Base-by-base conservation (phyloP, 2,797 vertebrate species). In the Danio choprae region DNA sequence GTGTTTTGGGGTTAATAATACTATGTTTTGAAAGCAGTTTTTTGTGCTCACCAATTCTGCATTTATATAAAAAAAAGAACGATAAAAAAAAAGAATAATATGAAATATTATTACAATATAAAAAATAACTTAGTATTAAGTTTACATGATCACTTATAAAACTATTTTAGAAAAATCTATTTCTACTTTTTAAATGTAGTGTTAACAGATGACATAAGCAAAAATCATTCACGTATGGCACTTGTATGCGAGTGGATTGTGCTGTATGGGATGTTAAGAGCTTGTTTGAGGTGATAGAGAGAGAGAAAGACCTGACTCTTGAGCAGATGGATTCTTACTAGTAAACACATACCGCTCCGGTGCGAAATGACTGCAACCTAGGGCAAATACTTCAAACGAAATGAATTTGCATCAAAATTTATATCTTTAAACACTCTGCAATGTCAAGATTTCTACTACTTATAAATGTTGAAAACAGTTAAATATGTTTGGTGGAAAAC, bases 321-420 rank as follows among this genome's bases (percentile, higher is more conserved):
- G 74, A 65, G 40, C 41, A 68, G 63, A 58, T 77, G 22, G 20
- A 44, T 68, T 67, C 20, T 15, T 29, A 64, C 18, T 36, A 48
- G 22, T 68, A 68, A 68, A 68, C 41, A 55, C 15, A 29, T 2
- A 58, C 40, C 43, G 11, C 38, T 36, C 53, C 20, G 38, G 50
- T 73, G 41, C 65, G 38, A 76, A 55, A 55, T 65, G 18, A 74
- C 13, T 70, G 13, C 11, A 70, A 50, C 56, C 65, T 41, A 9
- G 36, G 44, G 29, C 76, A 51, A 51, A 48, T 46, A 44, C 75
- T 59, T 79, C 55, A 79, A 79, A 79, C 44, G 18, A 70, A 46
- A 48, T 68, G 11, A 67, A 58, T 46, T 44, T 56, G 12, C 18
- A 70, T 69, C 6, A 7, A 59, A 50, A 78, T 70, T 0, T 43